These are phyloP conservation scores for Ganaspis brasiliensis DNA, from an alignment of 2,888 invertebrate genomes.

Conservation along the genomic window DNA sequence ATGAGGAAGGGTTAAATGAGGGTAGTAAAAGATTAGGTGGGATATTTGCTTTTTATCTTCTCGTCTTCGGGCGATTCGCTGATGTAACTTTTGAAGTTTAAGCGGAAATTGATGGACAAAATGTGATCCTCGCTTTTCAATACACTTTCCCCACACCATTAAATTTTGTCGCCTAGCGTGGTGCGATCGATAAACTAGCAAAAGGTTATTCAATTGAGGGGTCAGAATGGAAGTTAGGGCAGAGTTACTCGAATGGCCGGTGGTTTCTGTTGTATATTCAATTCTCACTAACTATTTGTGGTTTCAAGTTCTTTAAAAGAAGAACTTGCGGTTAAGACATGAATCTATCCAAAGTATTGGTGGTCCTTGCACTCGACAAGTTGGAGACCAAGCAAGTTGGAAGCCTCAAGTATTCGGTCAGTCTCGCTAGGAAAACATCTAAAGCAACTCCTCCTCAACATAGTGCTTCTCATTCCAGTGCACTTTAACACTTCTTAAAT, in stretches of 20 bases:
- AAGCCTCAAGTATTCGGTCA: slow-evolving; percentile 7
- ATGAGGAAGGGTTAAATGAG: slow-evolving; percentile 27
- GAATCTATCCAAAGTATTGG: slow-evolving; percentile 21
- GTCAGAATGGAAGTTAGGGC: slow-evolving; percentile 7
- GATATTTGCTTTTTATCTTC: slow-evolving; percentile 35
- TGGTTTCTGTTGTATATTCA: slow-evolving; percentile 39
- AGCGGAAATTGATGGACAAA: slow-evolving; percentile 42
- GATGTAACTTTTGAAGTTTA: slow-evolving; percentile 38
- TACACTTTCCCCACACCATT: slow-evolving; percentile 35
- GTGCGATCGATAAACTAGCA: slow-evolving; percentile 36
- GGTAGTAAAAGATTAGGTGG: slow-evolving; percentile 35
- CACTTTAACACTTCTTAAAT: too few species aligned
- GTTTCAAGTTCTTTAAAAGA: slow-evolving; percentile 31
- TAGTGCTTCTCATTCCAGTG: neutral
- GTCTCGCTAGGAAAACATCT: neutral
- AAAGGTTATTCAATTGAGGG: slow-evolving; percentile 40
- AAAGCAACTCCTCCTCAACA: neutral
- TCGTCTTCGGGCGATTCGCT: slow-evolving; percentile 28
- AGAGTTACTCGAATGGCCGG: slow-evolving; percentile 12
- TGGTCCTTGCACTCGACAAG: slow-evolving; percentile 5
- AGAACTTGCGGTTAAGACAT: neutral
- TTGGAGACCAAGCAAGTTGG: neutral
- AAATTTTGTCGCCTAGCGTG: slow-evolving; percentile 21
- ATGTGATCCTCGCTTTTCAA: slow-evolving; percentile 38
- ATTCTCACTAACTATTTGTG: slow-evolving; percentile 40